Base-by-base conservation (phyloP, 2,888 invertebrate species). In the Rapana venosa region DNA sequence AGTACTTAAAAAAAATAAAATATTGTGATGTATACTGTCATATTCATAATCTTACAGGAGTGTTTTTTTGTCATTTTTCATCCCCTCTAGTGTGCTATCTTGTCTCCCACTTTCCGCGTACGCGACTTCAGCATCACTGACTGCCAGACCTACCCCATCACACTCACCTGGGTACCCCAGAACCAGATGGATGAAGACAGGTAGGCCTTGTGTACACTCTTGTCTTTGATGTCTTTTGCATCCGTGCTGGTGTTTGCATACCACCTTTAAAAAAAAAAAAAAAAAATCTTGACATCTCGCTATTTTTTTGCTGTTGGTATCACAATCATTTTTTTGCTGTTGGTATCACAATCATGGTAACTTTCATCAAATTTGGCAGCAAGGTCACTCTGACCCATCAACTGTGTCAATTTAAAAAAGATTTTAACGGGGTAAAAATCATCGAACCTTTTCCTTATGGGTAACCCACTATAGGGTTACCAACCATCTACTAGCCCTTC, bases 21-120 rank as follows among this genome's bases (percentile, higher is more conserved):
- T n/a, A n/a, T 8, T 47, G 47, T 47, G 47, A 47, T 8, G 8
- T 47, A 8, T 47, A 8, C 8, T 47, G 47, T 47, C 47, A 47
- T 47, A 47, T 47, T 47, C 8, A 8, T 47, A 47, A 47, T 47
- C 47, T 47, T 47, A 47, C 47, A 66, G 66, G 13, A 66, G 17
- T 17, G 1, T 66, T 2, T 26, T 22, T 66, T 17, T 22, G 17
- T 61, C 17, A 61, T 15, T 61, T 61, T 61, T n/a, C n/a, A 61
- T 66, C 22, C 47, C 30, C 94, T 96, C 91, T 96, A 97, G 96
- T 99, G 99, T 96, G 99, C 99, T 32, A 99, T 99, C 97, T 97
- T 99, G 94, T 98, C 98, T 89, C 99, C 99, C 74, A 98, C 99
- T 32, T 99, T 99, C 95, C 97, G 99, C 95, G 99, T 99, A 91